Conservation (phyloP, 2,888 invertebrate species). For the Boloria euphrosyne region DNA sequence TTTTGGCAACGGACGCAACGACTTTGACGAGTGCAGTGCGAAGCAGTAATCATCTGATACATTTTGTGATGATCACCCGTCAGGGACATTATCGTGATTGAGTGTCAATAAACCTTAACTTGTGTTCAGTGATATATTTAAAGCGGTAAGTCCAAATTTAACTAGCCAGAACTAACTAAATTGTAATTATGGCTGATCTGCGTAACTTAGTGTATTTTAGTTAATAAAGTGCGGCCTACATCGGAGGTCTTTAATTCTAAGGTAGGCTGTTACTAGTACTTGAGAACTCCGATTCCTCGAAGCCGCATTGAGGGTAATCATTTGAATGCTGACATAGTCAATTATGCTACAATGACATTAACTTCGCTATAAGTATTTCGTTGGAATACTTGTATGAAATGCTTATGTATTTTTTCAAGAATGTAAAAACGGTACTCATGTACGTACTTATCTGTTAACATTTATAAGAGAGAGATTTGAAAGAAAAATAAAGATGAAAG, state of each 20-base stretch:
- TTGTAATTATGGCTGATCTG: neutral
- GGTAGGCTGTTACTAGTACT: conserved; percentile 19
- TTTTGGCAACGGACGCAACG: conserved; percentile 65
- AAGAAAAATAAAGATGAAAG: no score
- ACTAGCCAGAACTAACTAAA: conserved; percentile 2
- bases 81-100: conserved; percentile 59
- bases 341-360: conserved; percentile 4
- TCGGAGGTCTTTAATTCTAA: conserved; percentile 32
- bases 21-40: conserved; percentile 46
- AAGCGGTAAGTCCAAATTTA: conserved; percentile 14
- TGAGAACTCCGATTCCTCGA: conserved; percentile 1
- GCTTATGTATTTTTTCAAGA: no score
- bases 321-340: conserved; percentile 19
- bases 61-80: conserved; percentile 61
- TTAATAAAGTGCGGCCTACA: conserved; percentile 31
- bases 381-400: neutral
- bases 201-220: conserved; percentile 20
- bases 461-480: no score
- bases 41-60: conserved; percentile 55
- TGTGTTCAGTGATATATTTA: conserved; percentile 29
- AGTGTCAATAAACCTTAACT: conserved; percentile 21
- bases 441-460: no score
- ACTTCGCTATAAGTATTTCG: conserved; percentile 12
- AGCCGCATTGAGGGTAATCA: conserved; percentile 18
- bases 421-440: no score